Evolutionary conservation across 2,113 vertebrate genomes (phyloP), one percentile per base, ranked within the genome.

Genomic region (Edolisoma coerulescens): DNA sequence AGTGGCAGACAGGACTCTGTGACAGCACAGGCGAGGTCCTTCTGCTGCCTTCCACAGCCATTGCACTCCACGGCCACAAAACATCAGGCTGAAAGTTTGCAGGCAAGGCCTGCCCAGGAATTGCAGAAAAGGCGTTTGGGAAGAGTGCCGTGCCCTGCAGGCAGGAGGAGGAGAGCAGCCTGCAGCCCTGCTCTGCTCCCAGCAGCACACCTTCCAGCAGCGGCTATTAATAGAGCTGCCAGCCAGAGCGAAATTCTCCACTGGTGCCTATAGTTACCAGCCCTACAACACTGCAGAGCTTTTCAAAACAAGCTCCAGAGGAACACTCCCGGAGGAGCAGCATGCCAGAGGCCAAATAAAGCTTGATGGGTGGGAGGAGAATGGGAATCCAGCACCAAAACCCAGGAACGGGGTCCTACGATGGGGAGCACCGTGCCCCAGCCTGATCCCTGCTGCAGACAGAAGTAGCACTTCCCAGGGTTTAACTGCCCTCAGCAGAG

Each of bases 241-340:
- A 35, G 91, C 56, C 6, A 0, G 59, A 63, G 47, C 0, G 1
- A 93, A 93, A 89, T 96, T 92, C 91, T 56, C 93, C 8, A 0
- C 89, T 71, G 84, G 73, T 95, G 84, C 94, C 95, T 93, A 95
- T 96, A 95, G 96, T 93, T 96, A 97, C 94, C 95, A 75, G 80
- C 35, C 79, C 80, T 92, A 95, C 73, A 95, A 97, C 93, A 95
- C 76, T 87, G 54, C 18, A 6, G 12, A 50, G 84, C 78, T 93
- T 54, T 92, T 92, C 83, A 90, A 96, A 97, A 96, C 91, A 95
- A 89, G 75, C 61, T 87, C 56, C 30, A 42, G 81, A 87, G 81
- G 81, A 96, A 64, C 44, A 10, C 56, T 94, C 78, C 87, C 15
- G 0, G 39, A 95, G 56, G 13, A 95, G 39, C 30, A 19, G 78